These are phyloP conservation scores for Cirrhinus mrigala DNA, from an alignment of 2,797 vertebrate species.

Conservation along the genomic window DNA sequence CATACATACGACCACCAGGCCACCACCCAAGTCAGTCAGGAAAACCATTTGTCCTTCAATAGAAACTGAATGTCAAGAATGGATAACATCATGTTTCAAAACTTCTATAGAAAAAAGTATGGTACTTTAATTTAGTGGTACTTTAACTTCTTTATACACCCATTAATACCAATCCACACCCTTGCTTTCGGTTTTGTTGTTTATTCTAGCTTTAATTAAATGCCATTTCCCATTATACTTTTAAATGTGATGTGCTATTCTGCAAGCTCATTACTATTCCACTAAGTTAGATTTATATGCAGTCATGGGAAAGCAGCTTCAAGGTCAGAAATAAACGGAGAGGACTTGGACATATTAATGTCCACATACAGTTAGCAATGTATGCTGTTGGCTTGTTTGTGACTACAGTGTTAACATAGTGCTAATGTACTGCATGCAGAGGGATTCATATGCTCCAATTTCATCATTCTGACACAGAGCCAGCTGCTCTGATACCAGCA, in stretches of 20 bases:
- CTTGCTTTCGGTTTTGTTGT: not conserved
- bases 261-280: constrained; percentile 45
- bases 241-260: constrained; percentile 27
- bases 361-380: constrained; percentile 30
- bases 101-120: not conserved
- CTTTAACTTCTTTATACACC: not conserved
- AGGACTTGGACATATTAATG: not conserved
- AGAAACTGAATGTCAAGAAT: constrained; percentile 24
- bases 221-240: constrained; percentile 37
- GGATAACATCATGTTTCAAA: not conserved
- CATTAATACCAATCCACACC: not conserved
- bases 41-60: constrained; percentile 47
- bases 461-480: constrained; percentile 38
- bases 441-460: constrained; percentile 35
- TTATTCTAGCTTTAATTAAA: constrained; percentile 40
- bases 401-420: constrained; percentile 13
- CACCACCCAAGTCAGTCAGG: constrained; percentile 83
- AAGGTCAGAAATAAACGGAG: constrained; percentile 14
- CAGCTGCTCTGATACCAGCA: constrained; percentile 44
- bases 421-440: constrained; percentile 35
- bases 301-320: constrained; percentile 30
- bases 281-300: constrained; percentile 25
- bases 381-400: constrained; percentile 28
- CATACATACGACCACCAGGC: constrained; percentile 98
- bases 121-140: not conserved